phyloP scores from a whole-genome alignment of 2,113 vertebrate genomes.

The Furnarius figulus region DNA sequence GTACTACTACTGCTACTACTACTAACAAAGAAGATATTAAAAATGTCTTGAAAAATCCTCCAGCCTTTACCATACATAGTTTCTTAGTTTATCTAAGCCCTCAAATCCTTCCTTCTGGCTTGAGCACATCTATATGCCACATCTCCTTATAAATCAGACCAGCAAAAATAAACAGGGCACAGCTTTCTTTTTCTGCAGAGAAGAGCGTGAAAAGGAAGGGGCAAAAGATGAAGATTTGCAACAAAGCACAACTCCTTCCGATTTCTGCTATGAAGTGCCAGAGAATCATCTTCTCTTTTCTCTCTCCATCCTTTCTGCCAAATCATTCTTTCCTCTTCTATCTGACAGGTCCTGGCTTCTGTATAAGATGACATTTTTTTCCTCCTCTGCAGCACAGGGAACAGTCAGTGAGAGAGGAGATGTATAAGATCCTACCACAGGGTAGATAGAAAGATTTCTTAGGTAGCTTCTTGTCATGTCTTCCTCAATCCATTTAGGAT shows the following conservation, averaged over 20 bases:
- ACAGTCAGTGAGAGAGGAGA: background rate
- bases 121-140: background rate
- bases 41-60: background rate
- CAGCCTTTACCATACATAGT: background rate
- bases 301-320: background rate
- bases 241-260: background rate
- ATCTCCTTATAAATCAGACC: slow-evolving; percentile 9
- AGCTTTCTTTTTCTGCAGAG: background rate
- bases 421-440: background rate
- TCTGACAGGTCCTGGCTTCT: background rate
- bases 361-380: background rate
- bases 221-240: background rate
- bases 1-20: background rate
- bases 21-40: background rate
- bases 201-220: background rate
- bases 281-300: background rate
- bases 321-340: background rate
- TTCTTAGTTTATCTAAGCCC: background rate
- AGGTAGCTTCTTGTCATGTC: background rate
- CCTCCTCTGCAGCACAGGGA: background rate
- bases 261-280: background rate
- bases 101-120: background rate
- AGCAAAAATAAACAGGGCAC: background rate
- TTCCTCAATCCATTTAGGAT: background rate
- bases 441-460: background rate